Percentiles rank a stretch among this genome's conserved stretches.
These are phyloP conservation scores for Sweltsa coloradensis DNA, from an alignment of 1,140 invertebrate species.

Conservation along the genomic window DNA sequence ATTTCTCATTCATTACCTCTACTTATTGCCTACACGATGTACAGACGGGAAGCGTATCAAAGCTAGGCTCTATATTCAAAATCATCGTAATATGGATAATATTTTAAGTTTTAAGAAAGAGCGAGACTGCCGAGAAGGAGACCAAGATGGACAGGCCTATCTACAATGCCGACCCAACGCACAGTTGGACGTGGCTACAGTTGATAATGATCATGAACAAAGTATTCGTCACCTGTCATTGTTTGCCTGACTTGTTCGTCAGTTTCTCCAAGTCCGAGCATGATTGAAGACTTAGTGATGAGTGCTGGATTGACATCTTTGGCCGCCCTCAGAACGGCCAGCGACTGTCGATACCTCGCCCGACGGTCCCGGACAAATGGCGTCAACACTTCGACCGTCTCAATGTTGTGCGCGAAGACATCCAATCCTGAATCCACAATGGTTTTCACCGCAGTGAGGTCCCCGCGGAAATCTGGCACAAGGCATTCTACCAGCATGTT, in stretches of 20 bases:
- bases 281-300: conserved; percentile 96
- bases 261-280: conserved; percentile 94
- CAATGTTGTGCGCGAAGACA: conserved; percentile 95
- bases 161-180: no score
- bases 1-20: no score
- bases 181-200: no score
- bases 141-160: no score
- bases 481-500: conserved; percentile 91
- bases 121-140: no score
- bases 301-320: conserved; percentile 68
- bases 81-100: no score
- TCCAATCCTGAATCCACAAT: conserved; percentile 78
- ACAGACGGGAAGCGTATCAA: no score
- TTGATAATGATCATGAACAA: no score
- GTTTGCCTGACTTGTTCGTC: conserved; percentile 82
- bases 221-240: conserved; percentile 45
- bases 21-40: no score
- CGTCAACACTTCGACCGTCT: conserved; percentile 82
- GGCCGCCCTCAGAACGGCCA: conserved; percentile 68
- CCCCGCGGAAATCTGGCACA: conserved; percentile 90
- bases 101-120: no score
- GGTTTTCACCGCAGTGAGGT: conserved; percentile 56
- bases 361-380: conserved; percentile 87
- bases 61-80: no score
- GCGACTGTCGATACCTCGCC: conserved; percentile 70